Evolutionary conservation across 1,140 invertebrate species (phyloP).

Genomic region (Pectinophora gossypiella): DNA sequence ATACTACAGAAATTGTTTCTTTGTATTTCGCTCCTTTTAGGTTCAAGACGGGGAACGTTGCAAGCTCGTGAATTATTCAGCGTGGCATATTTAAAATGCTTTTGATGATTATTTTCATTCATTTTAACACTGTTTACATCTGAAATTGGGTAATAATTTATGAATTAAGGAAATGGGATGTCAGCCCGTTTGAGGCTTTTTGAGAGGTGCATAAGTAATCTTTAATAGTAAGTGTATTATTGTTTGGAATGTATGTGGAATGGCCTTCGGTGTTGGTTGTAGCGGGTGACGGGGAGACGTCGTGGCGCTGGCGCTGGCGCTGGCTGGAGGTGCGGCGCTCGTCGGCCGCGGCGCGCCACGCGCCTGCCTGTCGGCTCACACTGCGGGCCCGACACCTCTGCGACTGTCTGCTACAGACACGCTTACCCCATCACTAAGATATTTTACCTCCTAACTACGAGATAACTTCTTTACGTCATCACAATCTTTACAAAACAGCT

Average conservation of each 20-base stretch:
- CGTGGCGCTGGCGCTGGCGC: conserved; percentile 22
- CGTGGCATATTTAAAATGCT: background rate
- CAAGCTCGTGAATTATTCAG: conserved; percentile 1
- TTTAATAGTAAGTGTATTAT: too few species aligned
- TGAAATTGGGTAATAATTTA: background rate
- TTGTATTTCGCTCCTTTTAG: conserved; percentile 28
- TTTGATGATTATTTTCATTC: conserved; percentile 3
- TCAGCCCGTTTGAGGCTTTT: background rate
- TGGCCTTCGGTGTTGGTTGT: conserved; percentile 29
- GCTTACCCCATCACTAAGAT: background rate
- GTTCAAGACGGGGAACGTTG: conserved; percentile 5
- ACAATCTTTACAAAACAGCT: too few species aligned
- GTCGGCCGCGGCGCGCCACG: conserved; percentile 33
- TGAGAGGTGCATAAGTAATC: too few species aligned
- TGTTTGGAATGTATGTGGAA: too few species aligned
- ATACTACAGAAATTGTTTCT: conserved; percentile 30
- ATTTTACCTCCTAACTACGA: too few species aligned
- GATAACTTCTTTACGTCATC: too few species aligned
- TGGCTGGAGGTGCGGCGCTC: conserved; percentile 36
- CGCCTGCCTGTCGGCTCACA: conserved; percentile 43
- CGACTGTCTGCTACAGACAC: conserved; percentile 18
- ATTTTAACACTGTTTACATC: background rate
- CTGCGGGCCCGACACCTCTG: conserved; percentile 20
- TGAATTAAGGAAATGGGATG: background rate
- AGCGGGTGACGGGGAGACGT: conserved; percentile 27